Conservation (phyloP, 1,140 invertebrate species). For the Musca domestica region DNA sequence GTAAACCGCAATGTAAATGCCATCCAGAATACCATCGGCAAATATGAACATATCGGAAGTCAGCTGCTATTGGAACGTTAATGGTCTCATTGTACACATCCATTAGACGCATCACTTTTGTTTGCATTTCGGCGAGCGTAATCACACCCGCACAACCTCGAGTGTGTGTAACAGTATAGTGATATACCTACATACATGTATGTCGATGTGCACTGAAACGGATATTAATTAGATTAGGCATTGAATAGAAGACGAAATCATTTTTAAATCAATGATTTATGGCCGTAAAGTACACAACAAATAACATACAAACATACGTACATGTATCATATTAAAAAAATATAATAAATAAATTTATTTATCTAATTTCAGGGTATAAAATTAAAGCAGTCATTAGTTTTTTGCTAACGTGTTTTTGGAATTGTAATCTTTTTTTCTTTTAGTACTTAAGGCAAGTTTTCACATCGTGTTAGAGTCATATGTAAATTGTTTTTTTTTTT, state of each 20-base stretch:
- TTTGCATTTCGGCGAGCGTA: constrained; percentile 1
- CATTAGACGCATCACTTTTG: constrained; percentile 1
- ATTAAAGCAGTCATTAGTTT: too few relatives aligned
- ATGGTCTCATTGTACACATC: constrained; percentile 19
- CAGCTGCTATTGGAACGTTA: constrained; percentile 17
- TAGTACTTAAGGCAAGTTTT: too few relatives aligned
- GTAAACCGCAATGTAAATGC: constrained; percentile 20
- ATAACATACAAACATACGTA: too few relatives aligned
- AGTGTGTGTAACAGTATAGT: not conserved
- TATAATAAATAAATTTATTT: too few relatives aligned
- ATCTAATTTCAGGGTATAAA: too few relatives aligned
- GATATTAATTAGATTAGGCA: constrained; percentile 11
- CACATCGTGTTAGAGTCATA: too few relatives aligned
- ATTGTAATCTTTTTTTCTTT: too few relatives aligned
- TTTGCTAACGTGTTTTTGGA: too few relatives aligned
- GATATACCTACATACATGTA: not conserved
- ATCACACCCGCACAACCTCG: not conserved
- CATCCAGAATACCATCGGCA: constrained; percentile 9
- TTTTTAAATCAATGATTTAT: constrained; percentile 12
- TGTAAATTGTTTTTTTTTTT: too few relatives aligned
- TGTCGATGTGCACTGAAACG: not conserved
- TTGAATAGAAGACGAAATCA: not conserved
- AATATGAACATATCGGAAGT: constrained; percentile 13
- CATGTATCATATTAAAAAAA: too few relatives aligned
- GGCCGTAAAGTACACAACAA: not conserved